These are phyloP conservation scores for Diacarnus erythraeanus DNA, from an alignment of 37 sponge, comb jelly and placozoan species.

Conservation along the genomic window DNA sequence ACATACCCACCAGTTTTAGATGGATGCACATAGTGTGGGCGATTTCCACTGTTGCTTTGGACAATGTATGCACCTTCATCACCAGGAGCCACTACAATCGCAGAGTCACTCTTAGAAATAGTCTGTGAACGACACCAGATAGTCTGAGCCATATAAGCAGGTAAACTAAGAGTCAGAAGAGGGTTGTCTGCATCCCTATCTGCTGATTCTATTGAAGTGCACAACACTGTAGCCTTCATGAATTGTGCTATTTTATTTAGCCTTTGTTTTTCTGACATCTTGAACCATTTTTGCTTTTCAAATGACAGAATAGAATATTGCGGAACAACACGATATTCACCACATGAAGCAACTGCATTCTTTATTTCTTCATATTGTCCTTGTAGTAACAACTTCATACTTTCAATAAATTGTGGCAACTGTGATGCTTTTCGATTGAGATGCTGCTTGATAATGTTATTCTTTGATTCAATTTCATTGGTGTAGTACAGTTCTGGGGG, in stretches of 20 bases:
- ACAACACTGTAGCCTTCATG: neutral
- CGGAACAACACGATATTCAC: conserved; percentile 13
- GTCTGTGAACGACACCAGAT: neutral
- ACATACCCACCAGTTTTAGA: neutral
- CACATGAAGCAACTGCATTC: conserved; percentile 19
- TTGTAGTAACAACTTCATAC: conserved; percentile 11
- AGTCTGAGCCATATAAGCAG: neutral
- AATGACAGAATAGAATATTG: neutral
- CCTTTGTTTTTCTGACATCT: conserved; percentile 25
- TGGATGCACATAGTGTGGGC: neutral
- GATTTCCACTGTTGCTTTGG: neutral
- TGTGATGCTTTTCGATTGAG: neutral
- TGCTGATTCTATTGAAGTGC: neutral
- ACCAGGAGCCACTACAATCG: neutral
- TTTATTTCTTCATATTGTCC: conserved; percentile 18
- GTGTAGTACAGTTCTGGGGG: conserved; percentile 42
- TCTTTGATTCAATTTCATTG: conserved; percentile 41
- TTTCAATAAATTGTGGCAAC: conserved; percentile 38
- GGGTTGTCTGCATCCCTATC: neutral
- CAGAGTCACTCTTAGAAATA: neutral
- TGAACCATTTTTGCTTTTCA: conserved; percentile 13
- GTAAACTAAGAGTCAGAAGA: neutral
- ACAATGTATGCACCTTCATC: neutral
- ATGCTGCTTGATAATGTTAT: conserved; percentile 27
- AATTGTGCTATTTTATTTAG: neutral